Base-by-base conservation (phyloP, 2,797 vertebrate genomes). In the Manis crassicaudata region DNA sequence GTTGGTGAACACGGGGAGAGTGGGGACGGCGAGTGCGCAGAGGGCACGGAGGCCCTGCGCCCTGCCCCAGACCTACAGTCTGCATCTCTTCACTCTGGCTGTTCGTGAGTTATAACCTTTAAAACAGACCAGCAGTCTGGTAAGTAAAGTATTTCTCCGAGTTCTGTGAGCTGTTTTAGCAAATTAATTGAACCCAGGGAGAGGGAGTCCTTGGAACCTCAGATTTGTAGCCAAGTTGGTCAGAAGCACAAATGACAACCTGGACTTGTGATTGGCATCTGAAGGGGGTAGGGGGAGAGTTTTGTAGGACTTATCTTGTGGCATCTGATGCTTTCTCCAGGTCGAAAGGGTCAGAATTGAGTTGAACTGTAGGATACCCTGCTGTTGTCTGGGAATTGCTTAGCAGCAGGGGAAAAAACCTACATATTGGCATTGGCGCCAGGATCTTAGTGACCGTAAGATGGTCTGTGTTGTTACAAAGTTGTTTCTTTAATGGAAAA, bases 401-500 rank as follows among this genome's bases (percentile, higher is more conserved):
- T 52, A 12, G n/a, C n/a, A 27, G 52, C 7, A 27, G 18, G 18
- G n/a, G 52, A 25, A 68, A 46, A 60, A 68, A 37, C n/a, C n/a
- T n/a, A 52, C 5, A 29, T 3, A 7, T 50, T 37, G 2, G 20
- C 52, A 14, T 4, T 20, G 75, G 43, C n/a, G 60, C 75, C 43
- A n/a, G 43, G 87, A 52, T 72, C 75, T 62, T 87, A 76, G 6
- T 89, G 58, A 62, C 8, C 52, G 7, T 13, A 35, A 80, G 20
- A 20, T 58, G 40, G 23, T 81, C 14, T 40, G 6, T 90, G n/a
- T 67, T 50, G 37, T 79, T 79, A 62, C 58, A 46, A 12, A 68
- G 11, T 67, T 83, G 63, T 27, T 73, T 95, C 29, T 73, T 90
- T 81, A 46, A 46, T 37, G 27, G 40, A 68, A 68, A 75, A 37